These are phyloP conservation scores for Drosophila nr. perissopoda DNA, from an alignment of 2,888 invertebrate species.

Conservation along the genomic window DNA sequence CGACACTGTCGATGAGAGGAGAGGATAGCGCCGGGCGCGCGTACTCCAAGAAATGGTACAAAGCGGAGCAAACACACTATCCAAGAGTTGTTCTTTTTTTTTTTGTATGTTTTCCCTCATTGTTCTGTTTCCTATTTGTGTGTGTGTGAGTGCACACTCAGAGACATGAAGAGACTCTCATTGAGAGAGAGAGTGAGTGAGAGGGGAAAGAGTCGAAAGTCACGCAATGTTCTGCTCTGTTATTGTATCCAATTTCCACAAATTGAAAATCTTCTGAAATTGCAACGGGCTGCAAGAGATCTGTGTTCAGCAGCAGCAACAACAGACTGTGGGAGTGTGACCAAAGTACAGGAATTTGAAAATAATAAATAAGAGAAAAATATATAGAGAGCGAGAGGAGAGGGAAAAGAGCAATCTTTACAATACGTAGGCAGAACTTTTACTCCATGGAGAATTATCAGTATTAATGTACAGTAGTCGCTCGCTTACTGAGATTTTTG, in stretches of 20 bases:
- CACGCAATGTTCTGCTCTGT: conserved; percentile 42
- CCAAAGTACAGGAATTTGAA: neutral
- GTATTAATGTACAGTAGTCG: neutral
- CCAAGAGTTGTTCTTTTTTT: conserved; percentile 49
- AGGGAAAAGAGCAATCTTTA: neutral
- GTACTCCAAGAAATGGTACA: conserved; percentile 64
- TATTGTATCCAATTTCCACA: conserved; percentile 66
- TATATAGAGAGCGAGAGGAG: neutral
- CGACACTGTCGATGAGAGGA: conserved; percentile 52
- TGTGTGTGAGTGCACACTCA: conserved; percentile 38
- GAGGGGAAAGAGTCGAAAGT: conserved; percentile 42
- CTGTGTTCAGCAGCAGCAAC: conserved; percentile 16
- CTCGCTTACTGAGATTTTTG: neutral
- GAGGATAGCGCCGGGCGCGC: conserved; percentile 46
- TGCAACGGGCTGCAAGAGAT: conserved; percentile 39
- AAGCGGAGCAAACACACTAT: conserved; percentile 45
- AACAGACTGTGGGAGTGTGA: conserved; percentile 11
- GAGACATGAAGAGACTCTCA: neutral
- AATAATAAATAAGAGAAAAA: conserved; percentile 1
- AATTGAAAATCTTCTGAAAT: conserved; percentile 34
- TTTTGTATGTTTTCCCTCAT: conserved; percentile 21
- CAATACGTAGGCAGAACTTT: neutral
- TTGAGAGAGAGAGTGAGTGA: conserved; percentile 40
- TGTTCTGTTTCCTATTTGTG: conserved; percentile 42
- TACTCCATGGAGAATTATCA: neutral